Evolutionary conservation across 2,113 vertebrate genomes (phyloP), one percentile per base, ranked within the genome.

Genomic region (Paracanthobrama guichenoti): DNA sequence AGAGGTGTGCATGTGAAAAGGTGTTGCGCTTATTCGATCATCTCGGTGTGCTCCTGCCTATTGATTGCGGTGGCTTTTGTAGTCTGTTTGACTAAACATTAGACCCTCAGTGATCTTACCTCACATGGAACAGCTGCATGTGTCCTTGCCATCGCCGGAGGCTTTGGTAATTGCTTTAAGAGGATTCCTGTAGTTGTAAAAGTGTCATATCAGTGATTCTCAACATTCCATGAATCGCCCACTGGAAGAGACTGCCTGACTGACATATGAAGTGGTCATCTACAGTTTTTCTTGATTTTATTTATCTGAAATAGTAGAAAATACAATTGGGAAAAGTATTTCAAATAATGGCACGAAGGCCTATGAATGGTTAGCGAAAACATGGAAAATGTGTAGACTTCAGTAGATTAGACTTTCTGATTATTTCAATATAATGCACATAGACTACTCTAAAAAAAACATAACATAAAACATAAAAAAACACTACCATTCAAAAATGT

Each of bases 11-110:
- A 31, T 48, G 60, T 64, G 76, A 16, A 12, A 42, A 4, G 35
- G 57, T 62, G 78, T 66, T 31, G 24, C 18, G 39, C 60, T 66
- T 28, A 22, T 66, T 80, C n/a, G 59, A 80, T 80, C 78, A 80
- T 66, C 24, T 13, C 44, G n/a, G 12, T 48, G 22, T 66, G 60
- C 78, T 46, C 14, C n/a, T 28, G 42, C 24, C 24, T 80, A 79
- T 79, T 28, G 60, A 80, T 66, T 31, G 24, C 2, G 2, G 35
- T 44, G 44, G 31, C 4, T 80, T 16, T 50, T 79, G 55, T 60
- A 79, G 73, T 55, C 4, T 9, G 2, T 79, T 80, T 66, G 78
- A 80, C 78, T 48, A 80, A 80, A 80, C 60, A 79, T 62, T 79
- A 77, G 53, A 77, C 48, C 12, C 35, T 62, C 39, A 13, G 13